phyloP scores from a whole-genome alignment of 2,888 invertebrate genomes.

The Andrena bucephala region DNA sequence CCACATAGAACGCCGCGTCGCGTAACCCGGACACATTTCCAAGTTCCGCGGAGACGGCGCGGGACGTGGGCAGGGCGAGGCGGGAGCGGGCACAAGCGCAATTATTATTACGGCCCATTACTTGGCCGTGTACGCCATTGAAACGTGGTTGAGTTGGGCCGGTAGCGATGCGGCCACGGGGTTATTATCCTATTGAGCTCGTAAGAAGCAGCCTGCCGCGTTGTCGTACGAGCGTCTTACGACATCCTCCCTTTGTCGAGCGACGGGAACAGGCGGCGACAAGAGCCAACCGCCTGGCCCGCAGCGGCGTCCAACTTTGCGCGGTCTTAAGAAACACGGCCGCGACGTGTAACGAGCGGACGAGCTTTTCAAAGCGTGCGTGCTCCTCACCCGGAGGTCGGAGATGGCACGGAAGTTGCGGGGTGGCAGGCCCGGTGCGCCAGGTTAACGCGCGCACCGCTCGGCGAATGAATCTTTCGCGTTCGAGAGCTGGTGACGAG shows the following conservation, averaged over 20 bases:
- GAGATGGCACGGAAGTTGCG: background rate
- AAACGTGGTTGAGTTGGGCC: constrained; percentile 71
- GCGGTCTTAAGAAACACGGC: constrained; percentile 34
- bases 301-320: constrained; percentile 26
- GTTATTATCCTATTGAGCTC: constrained; percentile 83
- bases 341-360: constrained; percentile 32
- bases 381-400: background rate
- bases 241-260: constrained; percentile 70
- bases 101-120: constrained; percentile 78
- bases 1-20: constrained; percentile 51
- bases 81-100: constrained; percentile 70
- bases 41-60: constrained; percentile 25
- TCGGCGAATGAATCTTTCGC: background rate
- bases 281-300: constrained; percentile 47
- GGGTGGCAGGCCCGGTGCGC: background rate
- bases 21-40: constrained; percentile 33
- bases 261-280: constrained; percentile 57
- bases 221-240: constrained; percentile 76
- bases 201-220: constrained; percentile 76
- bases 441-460: background rate
- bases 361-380: constrained; percentile 9
- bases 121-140: constrained; percentile 72
- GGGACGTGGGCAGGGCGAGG: background rate
- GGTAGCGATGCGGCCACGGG: constrained; percentile 57
- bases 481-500: background rate